A percentile compares a stretch with the other conserved stretches of the same genome.
These are phyloP conservation scores for Threskiornis aethiopicus DNA, from an alignment of 2,797 vertebrate species.

Conservation along the genomic window DNA sequence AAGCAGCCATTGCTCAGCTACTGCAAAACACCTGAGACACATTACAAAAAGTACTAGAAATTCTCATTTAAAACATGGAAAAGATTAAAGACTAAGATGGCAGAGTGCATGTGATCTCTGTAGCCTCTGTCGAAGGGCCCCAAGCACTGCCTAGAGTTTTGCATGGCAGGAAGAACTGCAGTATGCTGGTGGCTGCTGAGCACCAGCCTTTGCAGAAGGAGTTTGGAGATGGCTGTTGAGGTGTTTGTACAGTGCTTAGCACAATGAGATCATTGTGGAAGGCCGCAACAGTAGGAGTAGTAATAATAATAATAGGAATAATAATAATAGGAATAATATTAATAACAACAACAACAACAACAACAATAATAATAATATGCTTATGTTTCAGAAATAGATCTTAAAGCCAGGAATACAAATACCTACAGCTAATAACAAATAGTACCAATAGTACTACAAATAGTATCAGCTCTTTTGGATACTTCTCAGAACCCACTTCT, in stretches of 20 bases:
- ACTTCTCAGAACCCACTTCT: neutral
- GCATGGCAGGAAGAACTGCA: neutral
- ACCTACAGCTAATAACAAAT: neutral
- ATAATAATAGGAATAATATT: neutral
- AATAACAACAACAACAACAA: neutral
- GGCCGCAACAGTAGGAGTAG: neutral
- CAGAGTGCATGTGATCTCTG: neutral
- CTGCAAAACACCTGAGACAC: conserved; percentile 35
- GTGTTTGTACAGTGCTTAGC: neutral
- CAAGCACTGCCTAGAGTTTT: neutral
- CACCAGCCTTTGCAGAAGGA: neutral
- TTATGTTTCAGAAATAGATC: neutral
- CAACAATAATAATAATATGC: neutral
- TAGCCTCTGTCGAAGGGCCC: neutral
- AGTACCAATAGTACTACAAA: neutral
- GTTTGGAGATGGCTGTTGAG: neutral
- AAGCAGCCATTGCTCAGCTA: conserved; percentile 34
- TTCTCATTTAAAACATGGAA: neutral
- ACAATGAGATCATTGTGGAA: neutral
- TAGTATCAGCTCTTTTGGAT: neutral
- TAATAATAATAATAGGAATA: neutral
- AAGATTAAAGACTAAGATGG: neutral
- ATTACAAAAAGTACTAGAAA: neutral
- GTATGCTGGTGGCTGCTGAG: neutral
- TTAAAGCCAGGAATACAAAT: neutral